phyloP scores from a whole-genome alignment of 1,140 invertebrate species.

The Paralvinella palmiformis region DNA sequence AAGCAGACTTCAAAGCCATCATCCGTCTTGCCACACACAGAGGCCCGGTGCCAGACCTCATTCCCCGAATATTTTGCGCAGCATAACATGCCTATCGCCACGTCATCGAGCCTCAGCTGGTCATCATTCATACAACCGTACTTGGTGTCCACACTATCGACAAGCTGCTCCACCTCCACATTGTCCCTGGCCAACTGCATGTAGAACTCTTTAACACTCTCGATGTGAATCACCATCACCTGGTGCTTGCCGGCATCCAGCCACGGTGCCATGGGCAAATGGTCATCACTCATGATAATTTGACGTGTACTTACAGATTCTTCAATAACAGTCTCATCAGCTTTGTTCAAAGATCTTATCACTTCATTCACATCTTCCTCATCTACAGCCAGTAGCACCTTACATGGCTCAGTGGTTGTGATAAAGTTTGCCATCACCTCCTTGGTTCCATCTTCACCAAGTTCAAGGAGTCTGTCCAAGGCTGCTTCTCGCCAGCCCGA shows the following conservation, averaged over 20 bases:
- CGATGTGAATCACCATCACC: conserved; percentile 5
- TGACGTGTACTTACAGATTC: no score
- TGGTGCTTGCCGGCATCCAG: background rate
- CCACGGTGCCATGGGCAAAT: no score
- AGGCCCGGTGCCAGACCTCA: conserved; percentile 10
- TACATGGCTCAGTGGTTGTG: background rate
- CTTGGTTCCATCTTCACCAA: background rate
- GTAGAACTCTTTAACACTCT: background rate
- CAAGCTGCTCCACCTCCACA: background rate
- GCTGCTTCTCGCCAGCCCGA: background rate
- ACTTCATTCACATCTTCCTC: no score
- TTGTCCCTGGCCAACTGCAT: background rate
- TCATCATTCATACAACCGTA: background rate
- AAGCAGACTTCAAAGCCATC: background rate
- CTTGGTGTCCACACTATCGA: background rate
- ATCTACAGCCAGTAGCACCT: background rate
- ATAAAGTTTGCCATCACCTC: background rate
- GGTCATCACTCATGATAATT: no score
- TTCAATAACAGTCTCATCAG: no score
- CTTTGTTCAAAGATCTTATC: no score
- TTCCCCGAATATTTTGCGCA: background rate
- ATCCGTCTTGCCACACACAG: background rate
- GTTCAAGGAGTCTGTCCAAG: background rate
- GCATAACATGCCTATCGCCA: background rate
- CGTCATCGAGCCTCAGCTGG: background rate